Base-by-base conservation (phyloP, 35 echinoderm and acorn worm genomes). In the Ophioderma brevispina region DNA sequence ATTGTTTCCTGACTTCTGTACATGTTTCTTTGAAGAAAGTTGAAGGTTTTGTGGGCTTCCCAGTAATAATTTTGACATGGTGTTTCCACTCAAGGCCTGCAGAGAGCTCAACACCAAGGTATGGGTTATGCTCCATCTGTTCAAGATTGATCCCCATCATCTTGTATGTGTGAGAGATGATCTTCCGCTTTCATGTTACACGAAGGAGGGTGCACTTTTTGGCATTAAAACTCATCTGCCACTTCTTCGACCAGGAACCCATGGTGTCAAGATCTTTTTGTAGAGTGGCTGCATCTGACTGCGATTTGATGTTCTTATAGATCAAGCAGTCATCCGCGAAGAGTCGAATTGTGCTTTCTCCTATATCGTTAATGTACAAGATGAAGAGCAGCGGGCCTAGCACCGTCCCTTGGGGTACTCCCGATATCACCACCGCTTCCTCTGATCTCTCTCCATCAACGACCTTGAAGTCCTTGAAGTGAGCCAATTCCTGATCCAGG, bases 291-390 rank as follows among this genome's bases (percentile, higher is more conserved):
- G 35, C 31, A 55, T 92, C 84, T 14, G 37, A 0, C 6, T 25
- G 75, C 34, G 31, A 52, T 39, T 86, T 81, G 28, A 90, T 90
- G 85, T 80, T n/a, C 0, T 79, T 31, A 59, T 91, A 91, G 19
- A 91, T n/a, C 0, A 95, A 52, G 55, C 93, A 81, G 46, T 21
- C 46, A 52, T 52, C 46, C 46, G 46, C 46, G 21, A 95, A 95
- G 11, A 95, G 79, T 8, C 81, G 42, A 32, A 95, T 76, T 25
- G 42, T 0, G 28, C 70, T 86, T 52, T 10, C 31, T 31, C 82
- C 82, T 21, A 95, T 34, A 49, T 94, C 82, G 55, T 90, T 87
- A 15, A 95, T 33, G 41, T 91, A 91, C 76, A 95, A 32, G 30
- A 95, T 52, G 46, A 52, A 52, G 8, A 52, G 46, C n/a, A n/a